phyloP scores from a whole-genome alignment of 2,113 vertebrate genomes.

The Chitala chitala region DNA sequence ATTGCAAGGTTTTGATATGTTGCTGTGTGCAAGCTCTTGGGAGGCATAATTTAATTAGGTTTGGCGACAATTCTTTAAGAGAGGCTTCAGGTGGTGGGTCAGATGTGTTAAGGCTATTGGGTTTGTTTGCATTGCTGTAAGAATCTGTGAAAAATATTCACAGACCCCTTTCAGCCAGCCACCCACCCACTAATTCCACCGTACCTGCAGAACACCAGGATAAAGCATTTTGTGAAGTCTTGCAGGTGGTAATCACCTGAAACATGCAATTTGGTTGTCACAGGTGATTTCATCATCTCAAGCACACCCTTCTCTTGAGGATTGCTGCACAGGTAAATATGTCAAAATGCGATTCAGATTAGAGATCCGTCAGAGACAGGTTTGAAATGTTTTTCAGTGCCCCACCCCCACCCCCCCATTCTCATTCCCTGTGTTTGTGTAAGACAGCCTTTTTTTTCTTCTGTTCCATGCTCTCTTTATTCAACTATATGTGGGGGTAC shows the following conservation, averaged over 20 bases:
- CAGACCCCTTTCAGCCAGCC: too few species aligned
- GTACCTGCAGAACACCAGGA: neutral
- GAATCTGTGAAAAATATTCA: neutral
- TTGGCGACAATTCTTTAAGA: conserved; percentile 1
- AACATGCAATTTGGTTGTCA: conserved; percentile 26
- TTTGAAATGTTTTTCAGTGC: conserved; percentile 26
- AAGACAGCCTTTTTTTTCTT: conserved; percentile 9
- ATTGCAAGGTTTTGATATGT: neutral
- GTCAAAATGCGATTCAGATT: conserved; percentile 21
- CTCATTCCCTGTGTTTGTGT: conserved; percentile 8
- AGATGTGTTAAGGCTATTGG: neutral
- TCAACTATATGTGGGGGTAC: neutral
- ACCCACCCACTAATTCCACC: neutral
- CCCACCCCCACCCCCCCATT: conserved; percentile 4
- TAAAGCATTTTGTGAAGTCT: neutral
- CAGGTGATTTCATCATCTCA: conserved; percentile 19
- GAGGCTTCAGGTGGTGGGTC: neutral
- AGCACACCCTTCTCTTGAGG: conserved; percentile 12
- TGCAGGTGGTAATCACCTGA: conserved; percentile 13
- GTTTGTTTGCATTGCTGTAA: neutral
- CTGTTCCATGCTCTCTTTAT: conserved; percentile 12
- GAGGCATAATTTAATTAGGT: neutral
- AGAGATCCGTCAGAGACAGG: neutral
- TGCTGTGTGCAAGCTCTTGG: neutral
- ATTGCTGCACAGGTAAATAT: conserved; percentile 27